phyloP scores from a whole-genome alignment of 2,797 vertebrate species.

The Caiman crocodilus region DNA sequence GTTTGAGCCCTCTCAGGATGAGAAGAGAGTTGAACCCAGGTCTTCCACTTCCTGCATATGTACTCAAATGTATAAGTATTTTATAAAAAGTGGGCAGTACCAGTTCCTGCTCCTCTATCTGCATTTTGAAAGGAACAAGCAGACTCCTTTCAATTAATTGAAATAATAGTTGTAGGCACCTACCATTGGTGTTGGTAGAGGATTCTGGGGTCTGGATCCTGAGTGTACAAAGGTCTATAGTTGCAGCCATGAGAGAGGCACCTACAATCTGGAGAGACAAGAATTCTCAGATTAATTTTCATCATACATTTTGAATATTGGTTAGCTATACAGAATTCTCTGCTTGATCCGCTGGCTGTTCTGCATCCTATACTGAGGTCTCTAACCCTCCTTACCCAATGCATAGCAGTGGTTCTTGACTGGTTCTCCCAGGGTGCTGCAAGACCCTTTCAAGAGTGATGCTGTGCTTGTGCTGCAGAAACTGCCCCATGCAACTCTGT shows the following conservation, averaged over 20 bases:
- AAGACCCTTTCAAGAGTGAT: no score
- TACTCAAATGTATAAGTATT: not conserved
- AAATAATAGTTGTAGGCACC: not conserved
- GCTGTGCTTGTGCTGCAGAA: no score
- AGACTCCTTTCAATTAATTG: not conserved
- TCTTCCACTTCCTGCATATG: not conserved
- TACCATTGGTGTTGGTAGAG: not conserved
- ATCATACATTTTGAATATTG: not conserved
- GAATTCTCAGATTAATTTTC: not conserved
- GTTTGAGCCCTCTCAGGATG: not conserved
- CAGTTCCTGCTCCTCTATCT: not conserved
- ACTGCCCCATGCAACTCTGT: no score
- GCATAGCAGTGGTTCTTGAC: no score
- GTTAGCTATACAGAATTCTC: not conserved
- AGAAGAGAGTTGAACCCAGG: not conserved
- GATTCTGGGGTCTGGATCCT: not conserved
- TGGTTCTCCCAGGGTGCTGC: no score
- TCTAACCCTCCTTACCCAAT: no score
- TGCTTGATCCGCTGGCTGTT: not conserved
- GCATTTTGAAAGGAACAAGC: not conserved
- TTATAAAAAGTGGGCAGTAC: not conserved
- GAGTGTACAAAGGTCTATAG: not conserved
- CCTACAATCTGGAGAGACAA: not conserved
- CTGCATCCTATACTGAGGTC: not conserved
- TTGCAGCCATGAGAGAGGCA: not conserved